These are phyloP conservation scores for Psittacara wagleri DNA, from an alignment of 2,113 vertebrate genomes.

Conservation along the genomic window DNA sequence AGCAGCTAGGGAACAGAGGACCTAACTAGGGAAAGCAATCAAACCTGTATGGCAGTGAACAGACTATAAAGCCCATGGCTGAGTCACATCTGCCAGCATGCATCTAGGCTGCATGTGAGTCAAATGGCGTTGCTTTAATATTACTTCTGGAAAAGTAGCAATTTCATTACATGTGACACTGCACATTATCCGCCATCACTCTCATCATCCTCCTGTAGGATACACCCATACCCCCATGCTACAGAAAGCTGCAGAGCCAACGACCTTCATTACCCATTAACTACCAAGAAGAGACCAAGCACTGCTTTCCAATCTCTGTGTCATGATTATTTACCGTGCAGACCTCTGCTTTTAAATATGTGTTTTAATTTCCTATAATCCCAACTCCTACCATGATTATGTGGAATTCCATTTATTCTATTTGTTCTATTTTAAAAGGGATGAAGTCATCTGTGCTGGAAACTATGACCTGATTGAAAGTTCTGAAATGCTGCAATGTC, in stretches of 20 bases:
- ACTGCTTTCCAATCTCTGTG: constrained; percentile 21
- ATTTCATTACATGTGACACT: background rate
- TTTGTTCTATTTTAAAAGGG: constrained; percentile 75
- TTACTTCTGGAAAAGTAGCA: background rate
- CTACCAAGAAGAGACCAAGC: constrained; percentile 11
- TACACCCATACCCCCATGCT: background rate
- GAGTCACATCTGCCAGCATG: background rate
- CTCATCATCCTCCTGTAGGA: constrained; percentile 15
- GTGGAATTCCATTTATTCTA: constrained; percentile 78
- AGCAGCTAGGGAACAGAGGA: constrained; percentile 3
- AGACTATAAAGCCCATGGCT: background rate
- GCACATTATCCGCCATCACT: constrained; percentile 7
- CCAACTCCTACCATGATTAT: constrained; percentile 57
- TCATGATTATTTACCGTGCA: constrained; percentile 41
- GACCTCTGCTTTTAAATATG: constrained; percentile 56
- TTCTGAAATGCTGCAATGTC: constrained; percentile 69
- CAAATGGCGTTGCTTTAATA: background rate
- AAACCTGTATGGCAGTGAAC: background rate
- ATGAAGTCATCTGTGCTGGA: constrained; percentile 78
- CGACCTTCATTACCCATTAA: background rate
- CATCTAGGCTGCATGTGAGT: background rate
- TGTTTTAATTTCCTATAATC: constrained; percentile 76
- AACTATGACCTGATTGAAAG: constrained; percentile 76
- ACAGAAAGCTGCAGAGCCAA: background rate
- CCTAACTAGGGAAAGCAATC: background rate